Evolutionary conservation across 2,797 vertebrate species (phyloP).

Genomic region (Orestias chungarensis): DNA sequence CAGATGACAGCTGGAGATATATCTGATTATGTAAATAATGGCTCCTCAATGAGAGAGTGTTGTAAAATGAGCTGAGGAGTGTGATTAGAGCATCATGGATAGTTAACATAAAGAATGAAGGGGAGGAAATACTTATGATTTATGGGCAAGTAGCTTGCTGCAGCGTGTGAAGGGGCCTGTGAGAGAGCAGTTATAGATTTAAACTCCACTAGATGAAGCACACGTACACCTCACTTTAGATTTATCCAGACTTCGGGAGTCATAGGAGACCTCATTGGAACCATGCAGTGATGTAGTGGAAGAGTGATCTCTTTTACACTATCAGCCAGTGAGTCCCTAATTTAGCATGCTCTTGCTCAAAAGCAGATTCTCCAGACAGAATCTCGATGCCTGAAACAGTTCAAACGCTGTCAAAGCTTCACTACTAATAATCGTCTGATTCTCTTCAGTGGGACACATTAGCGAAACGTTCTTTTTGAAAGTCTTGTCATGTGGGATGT

Average conservation of each 20-base stretch:
- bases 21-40: constrained; percentile 71
- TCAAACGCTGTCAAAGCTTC: constrained; percentile 44
- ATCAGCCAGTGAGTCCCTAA: constrained; percentile 50
- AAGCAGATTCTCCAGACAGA: constrained; percentile 45
- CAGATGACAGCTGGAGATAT: constrained; percentile 59
- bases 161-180: constrained; percentile 48
- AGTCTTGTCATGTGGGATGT: constrained; percentile 59
- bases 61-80: constrained; percentile 52
- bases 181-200: constrained; percentile 57
- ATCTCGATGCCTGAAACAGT: constrained; percentile 20
- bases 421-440: constrained; percentile 56
- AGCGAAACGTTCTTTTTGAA: constrained; percentile 51
- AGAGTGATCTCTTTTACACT: constrained; percentile 55
- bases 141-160: constrained; percentile 52
- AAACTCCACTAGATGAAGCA: constrained; percentile 44
- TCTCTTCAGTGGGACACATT: constrained; percentile 47
- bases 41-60: constrained; percentile 43
- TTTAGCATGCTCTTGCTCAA: constrained; percentile 58
- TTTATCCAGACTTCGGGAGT: constrained; percentile 47
- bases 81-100: constrained; percentile 66
- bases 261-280: constrained; percentile 54
- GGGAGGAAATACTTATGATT: constrained; percentile 53
- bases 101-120: constrained; percentile 62
- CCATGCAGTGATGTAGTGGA: constrained; percentile 56
- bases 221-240: constrained; percentile 42